A percentile compares a stretch with the other conserved stretches of the same genome.
These are phyloP conservation scores for Florisuga fusca DNA, from an alignment of 2,797 vertebrate genomes.

Conservation along the genomic window DNA sequence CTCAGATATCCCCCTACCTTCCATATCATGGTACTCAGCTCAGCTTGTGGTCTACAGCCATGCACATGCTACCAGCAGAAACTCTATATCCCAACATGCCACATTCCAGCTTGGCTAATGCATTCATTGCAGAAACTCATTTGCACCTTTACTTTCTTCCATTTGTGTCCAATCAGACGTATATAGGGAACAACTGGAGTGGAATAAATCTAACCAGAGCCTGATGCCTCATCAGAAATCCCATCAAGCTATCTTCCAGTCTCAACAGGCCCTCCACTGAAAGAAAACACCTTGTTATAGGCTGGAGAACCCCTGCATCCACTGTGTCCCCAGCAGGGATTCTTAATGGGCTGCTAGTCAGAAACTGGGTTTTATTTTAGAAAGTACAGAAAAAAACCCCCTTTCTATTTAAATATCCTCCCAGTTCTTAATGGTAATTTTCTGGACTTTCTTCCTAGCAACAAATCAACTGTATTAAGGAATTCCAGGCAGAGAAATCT, in stretches of 20 bases:
- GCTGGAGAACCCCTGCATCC: neutral
- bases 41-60: neutral
- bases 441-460: neutral
- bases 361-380: neutral
- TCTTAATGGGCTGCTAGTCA: neutral
- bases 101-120: neutral
- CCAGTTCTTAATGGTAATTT: neutral
- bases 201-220: conserved; percentile 42
- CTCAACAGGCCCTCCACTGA: conserved; percentile 36
- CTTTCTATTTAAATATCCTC: neutral
- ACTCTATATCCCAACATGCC: neutral
- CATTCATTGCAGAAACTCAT: conserved; percentile 6
- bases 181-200: neutral
- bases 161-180: conserved; percentile 26
- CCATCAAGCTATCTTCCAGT: conserved; percentile 33
- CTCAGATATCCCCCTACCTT: neutral
- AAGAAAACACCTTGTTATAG: neutral
- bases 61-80: neutral
- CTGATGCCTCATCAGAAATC: conserved; percentile 21
- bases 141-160: conserved; percentile 25
- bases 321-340: neutral
- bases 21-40: neutral
- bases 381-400: neutral
- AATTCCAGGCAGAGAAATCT: neutral
- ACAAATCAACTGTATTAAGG: neutral